Percentiles rank a stretch among this genome's conserved stretches.
These are phyloP conservation scores for Saccostrea cuccullata DNA, from an alignment of 1,140 invertebrate genomes.

Conservation along the genomic window DNA sequence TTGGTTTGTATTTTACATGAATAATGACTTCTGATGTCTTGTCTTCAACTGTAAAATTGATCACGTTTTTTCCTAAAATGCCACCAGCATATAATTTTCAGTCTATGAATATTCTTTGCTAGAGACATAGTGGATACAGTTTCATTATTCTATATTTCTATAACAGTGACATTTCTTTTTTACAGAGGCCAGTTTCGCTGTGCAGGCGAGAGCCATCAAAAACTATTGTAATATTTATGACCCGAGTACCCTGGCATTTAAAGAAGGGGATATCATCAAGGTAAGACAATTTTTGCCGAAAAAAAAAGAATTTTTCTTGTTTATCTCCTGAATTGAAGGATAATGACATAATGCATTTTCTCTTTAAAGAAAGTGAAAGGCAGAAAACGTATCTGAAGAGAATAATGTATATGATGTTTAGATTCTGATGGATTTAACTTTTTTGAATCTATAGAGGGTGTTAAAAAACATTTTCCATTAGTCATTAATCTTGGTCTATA, in stretches of 20 bases:
- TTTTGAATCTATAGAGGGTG: no score
- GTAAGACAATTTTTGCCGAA: slow-evolving; percentile 41
- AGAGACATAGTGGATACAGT: neutral
- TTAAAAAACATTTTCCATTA: no score
- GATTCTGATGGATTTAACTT: no score
- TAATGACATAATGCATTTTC: no score
- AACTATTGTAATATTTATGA: slow-evolving; percentile 76
- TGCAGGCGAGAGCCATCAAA: slow-evolving; percentile 76
- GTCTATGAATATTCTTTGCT: neutral
- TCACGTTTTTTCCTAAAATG: neutral
- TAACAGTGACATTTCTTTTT: neutral
- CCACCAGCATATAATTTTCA: neutral
- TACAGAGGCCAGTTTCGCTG: slow-evolving; percentile 78
- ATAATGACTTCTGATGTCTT: neutral
- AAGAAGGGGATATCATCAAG: slow-evolving; percentile 78
- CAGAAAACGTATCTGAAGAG: no score
- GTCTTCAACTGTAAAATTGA: neutral
- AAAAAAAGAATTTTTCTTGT: no score
- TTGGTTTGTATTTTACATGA: neutral
- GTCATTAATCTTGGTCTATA: no score
- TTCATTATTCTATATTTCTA: neutral
- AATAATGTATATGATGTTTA: no score
- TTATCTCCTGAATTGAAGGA: no score
- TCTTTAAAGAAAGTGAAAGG: no score
- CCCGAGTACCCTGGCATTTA: slow-evolving; percentile 73